A percentile compares a stretch with the other conserved stretches of the same genome.
Conservation (phyloP, 2,113 vertebrate genomes). For the Larimichthys polyactis region DNA sequence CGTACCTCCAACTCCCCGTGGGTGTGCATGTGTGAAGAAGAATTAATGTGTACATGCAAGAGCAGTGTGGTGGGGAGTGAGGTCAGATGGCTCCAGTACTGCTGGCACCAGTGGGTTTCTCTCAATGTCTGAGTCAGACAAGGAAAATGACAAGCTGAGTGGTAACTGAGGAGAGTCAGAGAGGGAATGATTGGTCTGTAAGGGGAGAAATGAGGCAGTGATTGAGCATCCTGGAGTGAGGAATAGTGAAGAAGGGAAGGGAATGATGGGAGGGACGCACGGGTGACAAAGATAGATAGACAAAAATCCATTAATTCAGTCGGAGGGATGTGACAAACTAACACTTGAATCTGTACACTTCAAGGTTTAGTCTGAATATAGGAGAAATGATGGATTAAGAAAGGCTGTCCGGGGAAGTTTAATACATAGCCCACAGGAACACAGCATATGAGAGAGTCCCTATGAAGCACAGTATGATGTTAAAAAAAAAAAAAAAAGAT, state of each 20-base stretch:
- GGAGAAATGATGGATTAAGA: neutral
- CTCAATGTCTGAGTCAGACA: slow-evolving; percentile 41
- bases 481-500: slow-evolving; percentile 9
- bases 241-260: slow-evolving; percentile 7
- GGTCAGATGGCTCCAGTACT: slow-evolving; percentile 29
- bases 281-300: slow-evolving; percentile 25
- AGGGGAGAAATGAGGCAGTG: slow-evolving; percentile 35
- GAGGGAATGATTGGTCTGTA: slow-evolving; percentile 66
- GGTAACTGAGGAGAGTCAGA: slow-evolving; percentile 54
- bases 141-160: slow-evolving; percentile 63
- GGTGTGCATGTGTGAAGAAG: slow-evolving; percentile 25
- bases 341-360: slow-evolving; percentile 29
- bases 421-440: slow-evolving; percentile 3
- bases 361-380: slow-evolving; percentile 1
- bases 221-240: slow-evolving; percentile 27
- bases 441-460: neutral
- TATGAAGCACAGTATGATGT: neutral
- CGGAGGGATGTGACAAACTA: slow-evolving; percentile 10
- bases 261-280: neutral
- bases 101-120: slow-evolving; percentile 41
- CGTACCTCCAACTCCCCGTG: neutral
- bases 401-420: slow-evolving; percentile 5
- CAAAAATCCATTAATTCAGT: neutral
- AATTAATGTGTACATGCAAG: slow-evolving; percentile 28
- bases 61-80: neutral